Conservation (phyloP, 2,888 invertebrate genomes). For the Pristionchus mayeri region DNA sequence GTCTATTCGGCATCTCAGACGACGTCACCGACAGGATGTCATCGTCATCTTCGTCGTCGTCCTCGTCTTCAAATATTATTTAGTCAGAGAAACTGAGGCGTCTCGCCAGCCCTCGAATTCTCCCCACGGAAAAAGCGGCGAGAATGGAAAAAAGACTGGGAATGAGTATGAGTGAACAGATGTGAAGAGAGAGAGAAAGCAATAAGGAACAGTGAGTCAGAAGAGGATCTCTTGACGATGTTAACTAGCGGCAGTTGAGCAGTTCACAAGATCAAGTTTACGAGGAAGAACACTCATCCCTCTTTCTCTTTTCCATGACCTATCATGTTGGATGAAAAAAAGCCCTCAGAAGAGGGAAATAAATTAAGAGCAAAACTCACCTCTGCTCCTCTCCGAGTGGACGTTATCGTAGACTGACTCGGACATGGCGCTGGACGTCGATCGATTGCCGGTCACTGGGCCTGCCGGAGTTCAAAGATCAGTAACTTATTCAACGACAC, state of each 20-base stretch:
- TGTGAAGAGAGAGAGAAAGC: neutral
- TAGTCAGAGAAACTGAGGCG: neutral
- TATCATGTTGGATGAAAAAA: too few relatives aligned
- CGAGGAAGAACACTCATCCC: neutral
- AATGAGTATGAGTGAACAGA: neutral
- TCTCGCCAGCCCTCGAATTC: neutral
- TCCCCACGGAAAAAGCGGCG: neutral
- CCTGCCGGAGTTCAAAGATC: slow-evolving; percentile 3
- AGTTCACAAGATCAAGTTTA: slow-evolving; percentile 10
- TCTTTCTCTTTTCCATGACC: too few relatives aligned
- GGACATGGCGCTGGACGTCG: slow-evolving; percentile 24
- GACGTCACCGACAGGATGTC: slow-evolving; percentile 28
- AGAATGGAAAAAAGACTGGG: neutral
- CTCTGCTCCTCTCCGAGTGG: slow-evolving; percentile 34
- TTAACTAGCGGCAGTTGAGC: neutral
- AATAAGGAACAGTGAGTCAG: slow-evolving; percentile 12
- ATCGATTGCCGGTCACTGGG: neutral
- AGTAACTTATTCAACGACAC: neutral
- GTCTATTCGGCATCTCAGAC: neutral
- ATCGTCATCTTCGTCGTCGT: slow-evolving; percentile 15
- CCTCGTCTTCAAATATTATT: neutral
- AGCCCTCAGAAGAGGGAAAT: too few relatives aligned
- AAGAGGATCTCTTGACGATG: neutral
- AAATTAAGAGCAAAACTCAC: slow-evolving; percentile 12
- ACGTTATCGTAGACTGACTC: slow-evolving; percentile 48